Evolutionary conservation across 2,888 invertebrate genomes (phyloP).

Genomic region (Cerastis rubricosa): DNA sequence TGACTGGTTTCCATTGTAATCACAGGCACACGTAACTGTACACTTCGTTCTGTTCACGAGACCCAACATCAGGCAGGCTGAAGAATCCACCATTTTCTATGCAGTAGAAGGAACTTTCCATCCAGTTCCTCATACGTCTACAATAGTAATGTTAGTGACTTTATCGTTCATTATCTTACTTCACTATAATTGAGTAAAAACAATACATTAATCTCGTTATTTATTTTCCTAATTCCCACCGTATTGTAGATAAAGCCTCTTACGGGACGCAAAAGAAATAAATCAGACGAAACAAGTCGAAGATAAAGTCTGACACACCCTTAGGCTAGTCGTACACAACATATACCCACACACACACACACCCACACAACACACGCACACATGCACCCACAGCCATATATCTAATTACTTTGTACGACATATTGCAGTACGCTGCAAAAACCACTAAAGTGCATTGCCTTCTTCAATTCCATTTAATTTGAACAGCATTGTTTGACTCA

Average conservation of each 20-base stretch:
- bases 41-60: not conserved
- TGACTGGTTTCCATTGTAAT: not conserved
- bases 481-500: conserved; percentile 14
- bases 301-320: conserved; percentile 54
- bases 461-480: conserved; percentile 28
- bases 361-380: too few relatives aligned
- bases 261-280: conserved; percentile 44
- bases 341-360: not conserved
- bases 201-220: conserved; percentile 11
- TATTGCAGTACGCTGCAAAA: not conserved
- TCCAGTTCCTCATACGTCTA: not conserved
- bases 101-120: not conserved
- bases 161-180: not conserved
- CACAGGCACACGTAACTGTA: not conserved
- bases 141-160: not conserved
- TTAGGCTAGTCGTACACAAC: conserved; percentile 16
- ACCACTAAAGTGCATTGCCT: conserved; percentile 11
- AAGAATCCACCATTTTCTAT: not conserved
- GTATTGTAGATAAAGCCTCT: conserved; percentile 41
- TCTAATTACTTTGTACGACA: conserved; percentile 48
- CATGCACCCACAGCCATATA: not conserved
- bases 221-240: conserved; percentile 35
- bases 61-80: not conserved
- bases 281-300: conserved; percentile 46
- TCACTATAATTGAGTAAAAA: conserved; percentile 7